These are phyloP conservation scores for Nannoperca australis DNA, from an alignment of 2,797 vertebrate species.

Conservation along the genomic window DNA sequence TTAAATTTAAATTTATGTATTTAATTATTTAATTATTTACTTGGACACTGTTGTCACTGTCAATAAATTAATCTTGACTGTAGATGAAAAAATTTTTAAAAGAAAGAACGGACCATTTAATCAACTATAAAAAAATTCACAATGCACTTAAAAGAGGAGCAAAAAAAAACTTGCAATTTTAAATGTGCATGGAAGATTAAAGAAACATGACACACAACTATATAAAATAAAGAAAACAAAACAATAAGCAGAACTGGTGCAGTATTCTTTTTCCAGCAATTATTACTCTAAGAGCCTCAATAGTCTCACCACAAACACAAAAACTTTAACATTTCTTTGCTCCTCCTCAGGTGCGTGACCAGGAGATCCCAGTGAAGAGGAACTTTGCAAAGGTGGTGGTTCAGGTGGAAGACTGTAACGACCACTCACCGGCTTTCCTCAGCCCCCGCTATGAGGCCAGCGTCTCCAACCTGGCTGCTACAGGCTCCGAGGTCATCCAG, in stretches of 20 bases:
- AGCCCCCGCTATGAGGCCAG: slow-evolving; percentile 87
- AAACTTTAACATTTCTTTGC: too few relatives aligned
- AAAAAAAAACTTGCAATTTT: neutral
- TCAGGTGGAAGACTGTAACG: slow-evolving; percentile 91
- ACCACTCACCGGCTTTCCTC: slow-evolving; percentile 91
- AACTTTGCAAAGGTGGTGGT: slow-evolving; percentile 93
- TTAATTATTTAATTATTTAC: too few relatives aligned
- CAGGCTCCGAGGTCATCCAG: slow-evolving; percentile 88
- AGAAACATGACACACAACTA: neutral
- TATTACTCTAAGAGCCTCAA: too few relatives aligned
- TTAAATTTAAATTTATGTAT: too few relatives aligned
- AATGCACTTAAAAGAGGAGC: too few relatives aligned
- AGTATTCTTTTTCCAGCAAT: neutral
- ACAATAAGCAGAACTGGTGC: neutral
- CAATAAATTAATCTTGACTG: too few relatives aligned
- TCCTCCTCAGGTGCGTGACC: slow-evolving; percentile 91
- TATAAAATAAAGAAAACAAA: neutral
- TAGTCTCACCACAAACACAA: neutral
- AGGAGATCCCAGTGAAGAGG: slow-evolving; percentile 94
- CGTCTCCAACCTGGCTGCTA: slow-evolving; percentile 83
- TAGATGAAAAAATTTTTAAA: too few relatives aligned
- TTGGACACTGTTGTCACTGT: too few relatives aligned
- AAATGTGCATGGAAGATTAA: neutral
- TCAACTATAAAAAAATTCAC: too few relatives aligned
- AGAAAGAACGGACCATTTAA: too few relatives aligned